These are phyloP conservation scores for Zosterops japonicus DNA, from an alignment of 2,113 vertebrate genomes.

Conservation along the genomic window DNA sequence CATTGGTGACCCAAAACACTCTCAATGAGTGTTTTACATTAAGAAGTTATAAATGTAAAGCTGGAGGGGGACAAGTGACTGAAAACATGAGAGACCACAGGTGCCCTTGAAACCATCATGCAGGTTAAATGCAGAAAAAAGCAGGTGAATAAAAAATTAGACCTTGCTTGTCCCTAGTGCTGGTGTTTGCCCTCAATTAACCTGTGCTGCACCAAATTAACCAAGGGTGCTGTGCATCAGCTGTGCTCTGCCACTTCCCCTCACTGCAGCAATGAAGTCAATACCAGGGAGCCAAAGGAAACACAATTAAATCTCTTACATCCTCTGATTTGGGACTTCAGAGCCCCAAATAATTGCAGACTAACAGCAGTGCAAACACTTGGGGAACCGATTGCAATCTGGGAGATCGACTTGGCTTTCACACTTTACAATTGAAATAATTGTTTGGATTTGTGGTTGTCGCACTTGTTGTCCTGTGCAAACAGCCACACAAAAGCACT, in stretches of 20 bases:
- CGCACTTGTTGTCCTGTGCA: neutral
- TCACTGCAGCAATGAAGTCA: neutral
- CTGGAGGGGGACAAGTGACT: neutral
- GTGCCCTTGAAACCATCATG: neutral
- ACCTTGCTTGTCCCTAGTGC: neutral
- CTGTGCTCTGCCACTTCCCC: neutral
- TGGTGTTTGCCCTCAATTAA: neutral
- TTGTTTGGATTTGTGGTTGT: neutral
- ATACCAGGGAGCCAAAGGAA: neutral
- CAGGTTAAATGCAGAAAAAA: neutral
- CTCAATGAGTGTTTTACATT: accelerated
- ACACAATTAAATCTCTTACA: neutral
- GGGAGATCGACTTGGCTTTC: neutral
- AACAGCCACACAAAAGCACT: neutral
- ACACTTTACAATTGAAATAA: neutral
- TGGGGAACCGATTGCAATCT: neutral
- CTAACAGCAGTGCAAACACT: neutral
- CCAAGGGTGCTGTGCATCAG: neutral
- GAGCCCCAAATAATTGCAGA: neutral
- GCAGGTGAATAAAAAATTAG: neutral
- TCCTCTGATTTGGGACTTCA: neutral
- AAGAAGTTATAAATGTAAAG: neutral
- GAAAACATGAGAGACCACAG: neutral
- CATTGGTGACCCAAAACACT: neutral
- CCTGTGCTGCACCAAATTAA: neutral